A percentile compares a stretch with the other conserved stretches of the same genome.
Evolutionary conservation across 1,140 invertebrate genomes (phyloP).

Genomic region (Dendroctonus ponderosae): DNA sequence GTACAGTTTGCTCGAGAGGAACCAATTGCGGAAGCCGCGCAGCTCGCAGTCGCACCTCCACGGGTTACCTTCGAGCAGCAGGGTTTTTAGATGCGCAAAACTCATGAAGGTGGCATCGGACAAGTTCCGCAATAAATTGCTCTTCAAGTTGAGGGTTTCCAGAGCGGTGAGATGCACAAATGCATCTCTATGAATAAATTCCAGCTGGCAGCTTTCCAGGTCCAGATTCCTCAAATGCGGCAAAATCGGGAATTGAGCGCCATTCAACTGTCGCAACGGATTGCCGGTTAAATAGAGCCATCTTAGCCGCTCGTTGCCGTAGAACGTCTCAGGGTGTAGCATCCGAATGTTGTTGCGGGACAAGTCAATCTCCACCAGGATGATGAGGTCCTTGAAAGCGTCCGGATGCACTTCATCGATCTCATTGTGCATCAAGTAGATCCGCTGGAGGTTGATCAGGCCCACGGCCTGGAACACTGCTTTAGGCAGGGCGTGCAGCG

Average conservation of each 20-base stretch:
- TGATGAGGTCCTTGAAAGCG: conserved; percentile 81
- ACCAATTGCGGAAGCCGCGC: conserved; percentile 77
- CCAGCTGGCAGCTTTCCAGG: conserved; percentile 73
- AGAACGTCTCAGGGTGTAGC: conserved; percentile 70
- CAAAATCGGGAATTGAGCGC: conserved; percentile 69
- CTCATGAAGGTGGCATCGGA: conserved; percentile 65
- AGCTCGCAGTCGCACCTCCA: conserved; percentile 87
- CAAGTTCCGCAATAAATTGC: conserved; percentile 67
- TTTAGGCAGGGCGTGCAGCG: conserved; percentile 70
- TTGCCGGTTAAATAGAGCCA: conserved; percentile 70
- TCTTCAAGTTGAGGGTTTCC: conserved; percentile 69
- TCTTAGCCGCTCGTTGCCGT: conserved; percentile 69
- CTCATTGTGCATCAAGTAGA: conserved; percentile 73
- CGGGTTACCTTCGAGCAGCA: conserved; percentile 80
- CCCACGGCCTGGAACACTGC: conserved; percentile 78
- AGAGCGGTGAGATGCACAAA: conserved; percentile 66
- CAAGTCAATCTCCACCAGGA: conserved; percentile 82
- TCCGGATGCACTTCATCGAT: conserved; percentile 74
- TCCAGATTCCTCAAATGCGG: conserved; percentile 71
- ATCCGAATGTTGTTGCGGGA: conserved; percentile 69
- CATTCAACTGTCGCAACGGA: conserved; percentile 62
- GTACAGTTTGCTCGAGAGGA: conserved; percentile 67
- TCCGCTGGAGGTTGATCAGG: conserved; percentile 78
- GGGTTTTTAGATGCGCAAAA: conserved; percentile 69
- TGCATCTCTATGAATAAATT: conserved; percentile 68